These are phyloP conservation scores for Ameiurus melas DNA, from an alignment of 2,113 vertebrate genomes.

Conservation along the genomic window DNA sequence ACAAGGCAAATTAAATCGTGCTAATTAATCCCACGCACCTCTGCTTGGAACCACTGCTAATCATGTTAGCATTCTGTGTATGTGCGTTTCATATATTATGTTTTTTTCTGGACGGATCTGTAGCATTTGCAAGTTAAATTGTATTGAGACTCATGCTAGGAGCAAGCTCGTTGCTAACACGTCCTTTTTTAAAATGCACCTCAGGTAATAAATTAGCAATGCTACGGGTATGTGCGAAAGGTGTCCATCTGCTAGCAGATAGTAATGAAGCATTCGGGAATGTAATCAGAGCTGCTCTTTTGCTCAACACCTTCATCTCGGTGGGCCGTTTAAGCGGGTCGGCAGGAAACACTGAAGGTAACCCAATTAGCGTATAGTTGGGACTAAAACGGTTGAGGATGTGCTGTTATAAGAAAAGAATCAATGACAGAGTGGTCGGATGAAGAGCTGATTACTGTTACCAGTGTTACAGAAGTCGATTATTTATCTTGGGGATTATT, in stretches of 20 bases:
- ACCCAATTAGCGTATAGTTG: constrained; percentile 49
- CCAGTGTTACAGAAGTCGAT: background rate
- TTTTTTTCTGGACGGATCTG: background rate
- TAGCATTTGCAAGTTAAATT: background rate
- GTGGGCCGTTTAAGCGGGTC: constrained; percentile 56
- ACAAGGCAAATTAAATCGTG: constrained; percentile 12
- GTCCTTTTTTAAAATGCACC: constrained; percentile 25
- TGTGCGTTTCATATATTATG: background rate
- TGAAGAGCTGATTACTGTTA: background rate
- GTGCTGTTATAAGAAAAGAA: background rate
- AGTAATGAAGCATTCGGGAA: constrained; percentile 12
- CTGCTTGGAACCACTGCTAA: background rate
- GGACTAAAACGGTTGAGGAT: background rate
- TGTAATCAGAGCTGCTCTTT: constrained; percentile 47
- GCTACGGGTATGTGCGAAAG: constrained; percentile 34
- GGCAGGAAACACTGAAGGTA: constrained; percentile 56
- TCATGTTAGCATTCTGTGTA: background rate
- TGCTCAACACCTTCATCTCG: constrained; percentile 64
- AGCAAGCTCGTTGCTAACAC: constrained; percentile 8
- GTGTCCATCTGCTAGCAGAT: constrained; percentile 42
- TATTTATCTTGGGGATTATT: background rate
- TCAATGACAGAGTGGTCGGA: background rate
- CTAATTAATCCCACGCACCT: constrained; percentile 9
- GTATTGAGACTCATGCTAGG: background rate
- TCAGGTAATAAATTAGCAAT: constrained; percentile 51